These are phyloP conservation scores for Heliconius hortense DNA, from an alignment of 2,888 invertebrate species.

Conservation along the genomic window DNA sequence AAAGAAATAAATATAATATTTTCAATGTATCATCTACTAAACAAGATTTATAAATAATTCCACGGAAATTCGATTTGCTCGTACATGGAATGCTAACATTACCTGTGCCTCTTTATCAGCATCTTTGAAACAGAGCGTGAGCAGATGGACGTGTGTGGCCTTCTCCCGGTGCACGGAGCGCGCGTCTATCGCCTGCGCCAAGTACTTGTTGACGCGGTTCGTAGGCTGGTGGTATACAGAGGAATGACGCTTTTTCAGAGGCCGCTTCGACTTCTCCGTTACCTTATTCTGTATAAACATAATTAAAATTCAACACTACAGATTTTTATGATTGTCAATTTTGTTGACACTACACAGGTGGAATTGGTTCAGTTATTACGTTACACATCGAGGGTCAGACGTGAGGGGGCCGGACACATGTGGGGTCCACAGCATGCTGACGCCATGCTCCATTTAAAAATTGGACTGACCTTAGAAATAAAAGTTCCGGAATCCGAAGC, in stretches of 20 bases:
- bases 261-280: constrained; percentile 93
- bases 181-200: constrained; percentile 95
- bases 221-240: constrained; percentile 94
- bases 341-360: constrained; percentile 13
- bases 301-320: constrained; percentile 50
- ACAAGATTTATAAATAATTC: neutral
- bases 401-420: constrained; percentile 54
- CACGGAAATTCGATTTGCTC: neutral
- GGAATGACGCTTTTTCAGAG: constrained; percentile 93
- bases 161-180: constrained; percentile 95
- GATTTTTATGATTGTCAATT: constrained; percentile 20
- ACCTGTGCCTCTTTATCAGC: constrained; percentile 91
- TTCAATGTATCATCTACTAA: neutral
- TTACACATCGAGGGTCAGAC: constrained; percentile 36
- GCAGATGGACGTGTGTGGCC: constrained; percentile 91
- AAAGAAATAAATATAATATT: neutral
- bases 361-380: constrained; percentile 25
- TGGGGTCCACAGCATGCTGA: constrained; percentile 70
- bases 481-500: constrained; percentile 79
- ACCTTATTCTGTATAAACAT: constrained; percentile 87
- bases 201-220: constrained; percentile 95
- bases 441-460: constrained; percentile 70
- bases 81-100: neutral
- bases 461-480: constrained; percentile 77
- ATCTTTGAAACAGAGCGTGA: constrained; percentile 93